These are phyloP conservation scores for Punctoribates punctum DNA, from an alignment of 2,888 invertebrate genomes.

Conservation along the genomic window DNA sequence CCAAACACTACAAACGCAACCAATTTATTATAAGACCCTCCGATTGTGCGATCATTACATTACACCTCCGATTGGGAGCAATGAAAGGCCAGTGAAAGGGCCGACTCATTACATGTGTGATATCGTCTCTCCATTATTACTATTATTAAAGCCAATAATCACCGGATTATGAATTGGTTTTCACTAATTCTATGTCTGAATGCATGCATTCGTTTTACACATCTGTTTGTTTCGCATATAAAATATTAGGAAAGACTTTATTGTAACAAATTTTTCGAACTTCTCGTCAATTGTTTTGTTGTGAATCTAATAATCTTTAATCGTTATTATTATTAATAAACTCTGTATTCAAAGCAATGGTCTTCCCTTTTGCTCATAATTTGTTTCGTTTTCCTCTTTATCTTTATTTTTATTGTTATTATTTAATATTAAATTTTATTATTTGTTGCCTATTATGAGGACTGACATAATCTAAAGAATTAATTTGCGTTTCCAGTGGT, in stretches of 20 bases:
- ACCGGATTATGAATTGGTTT: constrained; percentile 25
- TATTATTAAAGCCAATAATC: constrained; percentile 27
- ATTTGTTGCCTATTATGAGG: neutral
- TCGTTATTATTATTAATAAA: constrained; percentile 8
- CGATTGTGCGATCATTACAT: constrained; percentile 20
- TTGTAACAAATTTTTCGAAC: neutral
- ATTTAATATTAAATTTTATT: neutral
- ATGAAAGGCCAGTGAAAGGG: neutral
- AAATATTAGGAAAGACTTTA: neutral
- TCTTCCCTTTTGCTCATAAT: neutral
- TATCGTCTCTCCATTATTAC: constrained; percentile 20
- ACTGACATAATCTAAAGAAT: neutral
- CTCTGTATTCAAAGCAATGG: neutral
- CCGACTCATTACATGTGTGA: neutral
- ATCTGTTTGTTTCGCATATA: constrained; percentile 35
- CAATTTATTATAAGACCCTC: constrained; percentile 26
- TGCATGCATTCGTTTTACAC: constrained; percentile 5
- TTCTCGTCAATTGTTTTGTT: constrained; percentile 7
- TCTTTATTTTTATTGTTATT: neutral
- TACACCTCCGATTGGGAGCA: constrained; percentile 18
- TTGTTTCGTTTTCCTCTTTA: neutral
- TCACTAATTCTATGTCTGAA: constrained; percentile 22
- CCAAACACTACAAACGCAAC: neutral
- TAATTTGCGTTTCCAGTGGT: neutral
- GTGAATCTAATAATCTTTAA: neutral